A percentile compares a stretch with the other conserved stretches of the same genome.
phyloP scores from a whole-genome alignment of 1,140 invertebrate genomes.

The Xylocopa sonorina region DNA sequence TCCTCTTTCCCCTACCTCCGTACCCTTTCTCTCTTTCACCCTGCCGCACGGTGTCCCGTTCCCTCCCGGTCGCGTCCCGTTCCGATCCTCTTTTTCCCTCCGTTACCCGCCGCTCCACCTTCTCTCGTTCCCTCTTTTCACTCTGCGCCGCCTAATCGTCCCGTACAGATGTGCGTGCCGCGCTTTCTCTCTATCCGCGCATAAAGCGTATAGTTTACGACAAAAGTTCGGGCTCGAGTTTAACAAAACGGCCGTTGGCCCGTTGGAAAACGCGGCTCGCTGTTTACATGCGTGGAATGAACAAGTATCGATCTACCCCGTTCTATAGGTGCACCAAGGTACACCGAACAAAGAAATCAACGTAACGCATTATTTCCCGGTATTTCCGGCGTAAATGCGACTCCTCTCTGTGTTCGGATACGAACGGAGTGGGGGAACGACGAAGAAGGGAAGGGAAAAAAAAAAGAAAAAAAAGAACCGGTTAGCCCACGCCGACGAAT shows the following conservation, averaged over 20 bases:
- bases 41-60: constrained; percentile 17
- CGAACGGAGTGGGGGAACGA: no score
- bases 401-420: no score
- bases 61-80: neutral
- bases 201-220: constrained; percentile 72
- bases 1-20: constrained; percentile 59
- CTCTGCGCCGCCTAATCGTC: constrained; percentile 73
- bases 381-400: constrained; percentile 16
- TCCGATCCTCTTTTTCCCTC: constrained; percentile 19
- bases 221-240: constrained; percentile 65
- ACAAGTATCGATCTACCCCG: constrained; percentile 58
- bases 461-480: neutral
- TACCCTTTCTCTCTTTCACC: constrained; percentile 38
- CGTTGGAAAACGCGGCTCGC: constrained; percentile 52
- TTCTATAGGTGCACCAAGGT: constrained; percentile 7
- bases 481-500: no score
- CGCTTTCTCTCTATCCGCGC: constrained; percentile 66
- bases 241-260: constrained; percentile 66
- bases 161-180: constrained; percentile 78
- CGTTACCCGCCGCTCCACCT: constrained; percentile 46
- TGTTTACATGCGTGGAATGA: constrained; percentile 64
- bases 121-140: constrained; percentile 37
- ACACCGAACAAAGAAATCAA: constrained; percentile 43
- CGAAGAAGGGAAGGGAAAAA: no score
- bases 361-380: constrained; percentile 40